A percentile compares a stretch with the other conserved stretches of the same genome.
phyloP scores from a whole-genome alignment of 2,113 vertebrate genomes.

The cat (Felis catus) region F.catus_Fca126_mat1.0 CM031417.1:135845501-135846000 shows the following conservation, averaged over 20 bases:
- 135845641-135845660: not conserved
- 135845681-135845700: accelerated
- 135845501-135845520: accelerated
- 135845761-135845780: too few species aligned
- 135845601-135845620: not conserved
- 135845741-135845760: too few species aligned
- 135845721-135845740: not conserved
- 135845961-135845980: not conserved
- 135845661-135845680: not conserved
- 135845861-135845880: too few species aligned
- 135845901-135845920: too few species aligned
- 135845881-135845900: too few species aligned
- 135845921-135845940: too few species aligned
- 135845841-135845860: too few species aligned
- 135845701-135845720: accelerated
- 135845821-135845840: too few species aligned
- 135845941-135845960: not conserved
- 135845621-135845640: accelerated
- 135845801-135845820: too few species aligned
- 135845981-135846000: not conserved
- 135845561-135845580: accelerated
- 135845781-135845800: too few species aligned
- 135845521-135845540: not conserved
- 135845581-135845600: not conserved
- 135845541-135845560: not conserved